Percentiles rank a stretch among this genome's conserved stretches.
Evolutionary conservation across 2,888 invertebrate genomes (phyloP).

Genomic region (Alloscopus bannaensis): DNA sequence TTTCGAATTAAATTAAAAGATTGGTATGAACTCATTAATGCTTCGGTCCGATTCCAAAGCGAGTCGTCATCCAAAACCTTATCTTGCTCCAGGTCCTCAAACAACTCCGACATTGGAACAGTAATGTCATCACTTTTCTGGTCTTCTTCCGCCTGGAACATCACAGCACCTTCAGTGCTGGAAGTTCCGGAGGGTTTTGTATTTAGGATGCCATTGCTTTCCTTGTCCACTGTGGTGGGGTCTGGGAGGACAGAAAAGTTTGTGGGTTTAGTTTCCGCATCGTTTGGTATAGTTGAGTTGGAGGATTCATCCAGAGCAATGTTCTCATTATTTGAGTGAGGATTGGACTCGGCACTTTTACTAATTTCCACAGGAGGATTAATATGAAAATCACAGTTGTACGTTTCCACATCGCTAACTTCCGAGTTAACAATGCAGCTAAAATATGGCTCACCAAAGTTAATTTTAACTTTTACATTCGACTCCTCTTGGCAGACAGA

Average conservation of each 20-base stretch:
- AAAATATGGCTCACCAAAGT: conserved; percentile 41
- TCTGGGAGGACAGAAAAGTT: not conserved
- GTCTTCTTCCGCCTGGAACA: not conserved
- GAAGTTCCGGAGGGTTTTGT: not conserved
- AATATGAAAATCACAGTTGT: conserved; percentile 53
- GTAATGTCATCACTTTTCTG: not conserved
- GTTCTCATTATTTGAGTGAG: not conserved
- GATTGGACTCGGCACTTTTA: not conserved
- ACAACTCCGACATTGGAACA: not conserved
- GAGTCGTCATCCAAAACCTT: conserved; percentile 51
- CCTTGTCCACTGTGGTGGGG: not conserved
- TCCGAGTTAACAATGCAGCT: conserved; percentile 23
- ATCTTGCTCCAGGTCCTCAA: not conserved
- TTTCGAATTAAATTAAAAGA: conserved; percentile 62
- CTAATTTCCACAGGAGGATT: conserved; percentile 51
- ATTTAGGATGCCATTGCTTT: not conserved
- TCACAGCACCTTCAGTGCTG: not conserved
- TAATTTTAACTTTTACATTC: conserved; percentile 6
- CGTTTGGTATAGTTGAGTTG: not conserved
- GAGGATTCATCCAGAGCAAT: not conserved
- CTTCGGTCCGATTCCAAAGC: conserved; percentile 63
- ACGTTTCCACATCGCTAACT: conserved; percentile 49
- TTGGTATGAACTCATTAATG: conserved; percentile 58
- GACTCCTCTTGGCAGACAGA: not conserved
- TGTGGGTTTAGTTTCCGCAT: not conserved